Evolutionary conservation across 2,888 invertebrate species (phyloP).

Genomic region (Leptogaster cylindrica): DNA sequence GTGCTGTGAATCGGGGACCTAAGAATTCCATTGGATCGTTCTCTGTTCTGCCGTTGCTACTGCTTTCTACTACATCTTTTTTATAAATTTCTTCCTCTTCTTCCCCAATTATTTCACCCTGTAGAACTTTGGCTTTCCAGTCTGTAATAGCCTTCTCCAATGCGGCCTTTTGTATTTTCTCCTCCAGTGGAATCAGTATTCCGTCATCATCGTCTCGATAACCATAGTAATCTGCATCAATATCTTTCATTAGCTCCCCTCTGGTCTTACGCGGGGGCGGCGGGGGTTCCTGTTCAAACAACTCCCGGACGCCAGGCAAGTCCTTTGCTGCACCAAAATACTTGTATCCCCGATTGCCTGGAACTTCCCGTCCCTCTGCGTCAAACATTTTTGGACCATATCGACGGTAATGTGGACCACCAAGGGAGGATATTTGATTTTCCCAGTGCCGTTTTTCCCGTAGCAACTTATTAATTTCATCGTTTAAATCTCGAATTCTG

Average conservation of each 20-base stretch:
- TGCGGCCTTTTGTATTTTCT: slow-evolving; percentile 77
- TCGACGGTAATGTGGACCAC: slow-evolving; percentile 92
- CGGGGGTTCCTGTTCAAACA: slow-evolving; percentile 96
- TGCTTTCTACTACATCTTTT: slow-evolving; percentile 53
- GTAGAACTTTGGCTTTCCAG: slow-evolving; percentile 72
- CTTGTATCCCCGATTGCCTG: slow-evolving; percentile 97
- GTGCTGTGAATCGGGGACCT: slow-evolving; percentile 73
- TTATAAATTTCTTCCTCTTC: slow-evolving; percentile 69
- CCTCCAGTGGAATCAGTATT: slow-evolving; percentile 86
- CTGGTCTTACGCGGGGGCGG: slow-evolving; percentile 89
- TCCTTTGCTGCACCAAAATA: slow-evolving; percentile 99
- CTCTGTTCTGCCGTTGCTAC: slow-evolving; percentile 51
- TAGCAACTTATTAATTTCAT: slow-evolving; percentile 97
- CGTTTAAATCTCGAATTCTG: slow-evolving; percentile 95
- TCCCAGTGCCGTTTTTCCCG: slow-evolving; percentile 99
- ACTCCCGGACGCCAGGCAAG: slow-evolving; percentile 94
- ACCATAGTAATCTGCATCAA: slow-evolving; percentile 99
- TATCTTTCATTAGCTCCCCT: slow-evolving; percentile 96
- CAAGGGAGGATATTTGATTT: slow-evolving; percentile 90
- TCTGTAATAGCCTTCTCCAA: slow-evolving; percentile 67
- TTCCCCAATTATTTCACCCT: slow-evolving; percentile 63
- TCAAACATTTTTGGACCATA: slow-evolving; percentile 93
- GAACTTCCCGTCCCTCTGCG: slow-evolving; percentile 94
- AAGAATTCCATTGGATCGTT: slow-evolving; percentile 60
- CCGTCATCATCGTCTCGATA: slow-evolving; percentile 99